Percentiles rank a stretch among this genome's conserved stretches.
These are phyloP conservation scores for Pantherophis vulpinus DNA, from an alignment of 2,797 vertebrate genomes.

Conservation along the genomic window DNA sequence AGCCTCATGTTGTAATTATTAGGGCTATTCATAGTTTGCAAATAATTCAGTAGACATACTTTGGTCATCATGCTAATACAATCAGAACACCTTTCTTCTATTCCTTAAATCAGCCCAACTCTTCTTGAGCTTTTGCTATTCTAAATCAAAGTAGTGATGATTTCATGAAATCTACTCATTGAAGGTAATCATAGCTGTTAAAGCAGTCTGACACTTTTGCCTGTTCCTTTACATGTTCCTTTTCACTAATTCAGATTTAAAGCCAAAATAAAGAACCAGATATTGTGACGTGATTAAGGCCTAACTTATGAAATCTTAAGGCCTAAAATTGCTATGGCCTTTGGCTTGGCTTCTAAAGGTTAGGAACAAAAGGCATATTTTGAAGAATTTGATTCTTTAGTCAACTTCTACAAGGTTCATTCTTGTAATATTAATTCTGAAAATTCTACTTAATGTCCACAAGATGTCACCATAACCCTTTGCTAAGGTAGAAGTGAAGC, in stretches of 20 bases:
- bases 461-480: constrained; percentile 50
- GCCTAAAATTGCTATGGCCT: background rate
- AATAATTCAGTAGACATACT: background rate
- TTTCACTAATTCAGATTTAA: background rate
- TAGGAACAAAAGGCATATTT: background rate
- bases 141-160: background rate
- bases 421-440: background rate
- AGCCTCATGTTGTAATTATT: background rate
- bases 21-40: background rate
- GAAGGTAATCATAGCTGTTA: background rate
- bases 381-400: background rate
- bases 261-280: background rate
- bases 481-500: background rate
- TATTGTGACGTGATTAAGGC: background rate
- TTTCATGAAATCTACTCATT: background rate
- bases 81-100: background rate
- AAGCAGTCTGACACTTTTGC: background rate
- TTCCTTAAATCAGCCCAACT: background rate
- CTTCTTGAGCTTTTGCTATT: background rate
- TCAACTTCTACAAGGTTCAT: background rate
- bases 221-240: background rate
- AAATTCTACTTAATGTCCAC: constrained; percentile 39
- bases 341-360: background rate
- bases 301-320: background rate
- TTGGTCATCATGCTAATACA: background rate